Percentiles rank a stretch among this genome's conserved stretches.
Conservation (phyloP, 2,888 invertebrate genomes). For the Sarcophaga variegata region DNA sequence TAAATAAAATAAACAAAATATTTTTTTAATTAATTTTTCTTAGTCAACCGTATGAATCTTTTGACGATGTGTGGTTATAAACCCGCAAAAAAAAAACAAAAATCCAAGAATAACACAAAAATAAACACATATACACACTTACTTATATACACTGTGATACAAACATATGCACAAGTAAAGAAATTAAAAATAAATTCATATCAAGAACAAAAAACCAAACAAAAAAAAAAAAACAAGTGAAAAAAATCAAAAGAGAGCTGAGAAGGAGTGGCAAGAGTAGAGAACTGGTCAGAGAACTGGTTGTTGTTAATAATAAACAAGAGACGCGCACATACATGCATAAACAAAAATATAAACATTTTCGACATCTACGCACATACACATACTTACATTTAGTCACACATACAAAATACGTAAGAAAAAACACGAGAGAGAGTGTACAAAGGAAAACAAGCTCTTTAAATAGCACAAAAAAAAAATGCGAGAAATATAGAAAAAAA, state of each 20-base stretch:
- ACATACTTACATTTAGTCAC: too few species aligned
- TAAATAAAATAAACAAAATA: slow-evolving; percentile 58
- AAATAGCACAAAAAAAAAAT: too few species aligned
- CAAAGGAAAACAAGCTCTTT: too few species aligned
- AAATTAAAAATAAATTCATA: background rate
- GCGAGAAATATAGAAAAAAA: too few species aligned
- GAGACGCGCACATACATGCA: background rate
- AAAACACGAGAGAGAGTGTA: too few species aligned
- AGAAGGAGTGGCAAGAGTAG: too few species aligned
- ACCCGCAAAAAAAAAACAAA: slow-evolving; percentile 42
- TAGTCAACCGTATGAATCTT: slow-evolving; percentile 62
- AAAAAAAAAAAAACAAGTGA: background rate
- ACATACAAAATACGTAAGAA: too few species aligned
- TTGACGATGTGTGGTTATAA: slow-evolving; percentile 63
- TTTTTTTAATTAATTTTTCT: slow-evolving; percentile 65
- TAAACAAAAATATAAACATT: too few species aligned
- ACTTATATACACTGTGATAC: background rate
- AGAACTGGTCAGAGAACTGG: slow-evolving; percentile 38
- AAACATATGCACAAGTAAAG: background rate
- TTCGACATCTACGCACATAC: too few species aligned
- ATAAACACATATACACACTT: background rate
- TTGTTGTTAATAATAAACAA: slow-evolving; percentile 53
- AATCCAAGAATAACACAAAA: slow-evolving; percentile 8
- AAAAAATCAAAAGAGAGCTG: background rate
- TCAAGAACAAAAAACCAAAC: background rate